A percentile compares a stretch with the other conserved stretches of the same genome.
phyloP scores from a whole-genome alignment of 2,888 invertebrate genomes.

The Chymomyza amoena region DNA sequence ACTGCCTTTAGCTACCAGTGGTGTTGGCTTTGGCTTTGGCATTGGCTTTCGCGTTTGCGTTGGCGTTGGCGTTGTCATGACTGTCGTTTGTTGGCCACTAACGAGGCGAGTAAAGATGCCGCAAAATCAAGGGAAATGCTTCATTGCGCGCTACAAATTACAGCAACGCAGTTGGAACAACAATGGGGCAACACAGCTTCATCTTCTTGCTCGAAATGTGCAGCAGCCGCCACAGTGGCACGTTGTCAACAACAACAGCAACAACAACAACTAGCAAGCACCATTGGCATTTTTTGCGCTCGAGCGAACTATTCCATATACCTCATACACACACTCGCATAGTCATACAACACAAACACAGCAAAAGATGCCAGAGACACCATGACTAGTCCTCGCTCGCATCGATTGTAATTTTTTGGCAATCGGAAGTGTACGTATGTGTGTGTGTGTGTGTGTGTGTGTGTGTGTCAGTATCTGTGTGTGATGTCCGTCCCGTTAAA shows the following conservation, averaged over 20 bases:
- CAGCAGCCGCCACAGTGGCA: slow-evolving; percentile 10
- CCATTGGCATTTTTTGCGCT: slow-evolving; percentile 69
- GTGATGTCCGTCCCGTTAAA: slow-evolving; percentile 29
- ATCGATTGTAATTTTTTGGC: slow-evolving; percentile 54
- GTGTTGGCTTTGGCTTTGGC: slow-evolving; percentile 16
- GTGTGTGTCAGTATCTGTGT: background rate
- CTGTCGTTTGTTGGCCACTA: slow-evolving; percentile 74
- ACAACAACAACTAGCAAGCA: slow-evolving; percentile 7
- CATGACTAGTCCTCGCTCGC: background rate
- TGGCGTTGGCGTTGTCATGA: slow-evolving; percentile 65
- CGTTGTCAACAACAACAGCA: background rate
- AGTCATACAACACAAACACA: slow-evolving; percentile 15
- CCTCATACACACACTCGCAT: no score
- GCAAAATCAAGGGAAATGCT: slow-evolving; percentile 75
- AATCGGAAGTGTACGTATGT: slow-evolving; percentile 69
- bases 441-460: slow-evolving; percentile 4
- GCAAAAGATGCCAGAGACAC: background rate
- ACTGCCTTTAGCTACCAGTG: slow-evolving; percentile 13
- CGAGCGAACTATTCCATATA: slow-evolving; percentile 55
- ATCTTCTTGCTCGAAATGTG: slow-evolving; percentile 23
- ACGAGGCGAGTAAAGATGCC: slow-evolving; percentile 75
- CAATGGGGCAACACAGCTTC: slow-evolving; percentile 51
- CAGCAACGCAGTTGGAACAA: slow-evolving; percentile 72
- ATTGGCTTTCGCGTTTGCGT: slow-evolving; percentile 15
- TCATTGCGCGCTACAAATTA: slow-evolving; percentile 74